These are phyloP conservation scores for Anthopleura xanthogrammica DNA, from an alignment of 92 coral and sea anemone species.

Conservation along the genomic window DNA sequence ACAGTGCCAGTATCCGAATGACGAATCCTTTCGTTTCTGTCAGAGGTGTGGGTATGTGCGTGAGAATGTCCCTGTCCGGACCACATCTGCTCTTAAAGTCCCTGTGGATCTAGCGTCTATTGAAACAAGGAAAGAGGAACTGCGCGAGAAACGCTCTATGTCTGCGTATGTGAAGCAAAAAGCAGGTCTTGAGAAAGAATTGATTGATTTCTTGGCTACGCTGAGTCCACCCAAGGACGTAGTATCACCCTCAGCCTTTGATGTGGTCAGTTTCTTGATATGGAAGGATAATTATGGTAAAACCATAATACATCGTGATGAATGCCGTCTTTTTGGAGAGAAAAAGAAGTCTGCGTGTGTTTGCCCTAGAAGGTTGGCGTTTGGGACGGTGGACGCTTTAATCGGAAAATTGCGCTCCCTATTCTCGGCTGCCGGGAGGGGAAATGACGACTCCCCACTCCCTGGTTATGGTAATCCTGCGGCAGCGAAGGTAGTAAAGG, in stretches of 20 bases:
- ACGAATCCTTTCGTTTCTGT: neutral
- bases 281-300: conserved; percentile 4
- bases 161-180: neutral
- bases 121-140: neutral
- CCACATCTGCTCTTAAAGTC: neutral
- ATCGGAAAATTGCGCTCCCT: neutral
- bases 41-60: conserved; percentile 3
- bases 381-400: neutral
- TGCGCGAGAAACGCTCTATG: neutral
- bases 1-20: neutral
- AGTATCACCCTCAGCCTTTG: neutral
- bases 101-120: neutral
- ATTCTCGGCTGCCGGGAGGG: neutral
- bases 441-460: neutral
- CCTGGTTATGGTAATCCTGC: neutral
- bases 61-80: neutral
- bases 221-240: neutral
- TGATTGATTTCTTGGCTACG: neutral
- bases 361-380: neutral
- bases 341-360: neutral
- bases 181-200: neutral
- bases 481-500: neutral
- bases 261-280: neutral
- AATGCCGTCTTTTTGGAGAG: neutral
- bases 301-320: neutral